These are phyloP conservation scores for Peromyscus eremicus DNA, from an alignment of 2,797 vertebrate species.

Conservation along the genomic window DNA sequence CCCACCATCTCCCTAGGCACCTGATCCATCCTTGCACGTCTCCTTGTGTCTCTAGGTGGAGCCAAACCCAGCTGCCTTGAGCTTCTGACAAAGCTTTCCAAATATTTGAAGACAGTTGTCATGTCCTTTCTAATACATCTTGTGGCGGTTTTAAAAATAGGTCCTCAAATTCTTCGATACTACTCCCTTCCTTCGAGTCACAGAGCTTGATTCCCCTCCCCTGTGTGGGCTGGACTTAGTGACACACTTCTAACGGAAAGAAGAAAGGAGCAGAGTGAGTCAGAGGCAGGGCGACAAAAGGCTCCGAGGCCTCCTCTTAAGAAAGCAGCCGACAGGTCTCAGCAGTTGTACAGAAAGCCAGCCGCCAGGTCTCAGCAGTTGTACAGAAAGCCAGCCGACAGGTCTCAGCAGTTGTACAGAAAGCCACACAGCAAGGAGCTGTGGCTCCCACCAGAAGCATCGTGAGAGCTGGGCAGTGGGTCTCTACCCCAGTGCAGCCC, in stretches of 20 bases:
- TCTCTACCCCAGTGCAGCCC: not conserved
- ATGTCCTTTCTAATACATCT: conserved; percentile 63
- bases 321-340: not conserved
- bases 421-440: not conserved
- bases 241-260: conserved; percentile 52
- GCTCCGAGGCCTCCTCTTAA: not conserved
- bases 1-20: not conserved
- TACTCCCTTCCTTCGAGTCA: conserved; percentile 10
- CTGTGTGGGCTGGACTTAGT: conserved; percentile 61
- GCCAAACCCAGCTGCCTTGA: conserved; percentile 50
- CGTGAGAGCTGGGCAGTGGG: accelerated
- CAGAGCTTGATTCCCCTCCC: conserved; percentile 17
- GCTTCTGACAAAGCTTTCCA: conserved; percentile 70
- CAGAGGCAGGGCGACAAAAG: conserved; percentile 38
- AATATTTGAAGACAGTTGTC: conserved; percentile 72
- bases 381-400: not conserved
- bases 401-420: not conserved
- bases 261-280: conserved; percentile 26
- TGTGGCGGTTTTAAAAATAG: conserved; percentile 71
- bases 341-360: not conserved
- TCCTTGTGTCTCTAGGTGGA: conserved; percentile 40
- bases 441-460: not conserved
- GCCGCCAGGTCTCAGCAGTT: not conserved
- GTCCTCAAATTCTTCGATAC: conserved; percentile 52
- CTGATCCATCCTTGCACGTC: not conserved